Conservation (phyloP, 1,140 invertebrate species). For the Brachionus asplanchnoidis region DNA sequence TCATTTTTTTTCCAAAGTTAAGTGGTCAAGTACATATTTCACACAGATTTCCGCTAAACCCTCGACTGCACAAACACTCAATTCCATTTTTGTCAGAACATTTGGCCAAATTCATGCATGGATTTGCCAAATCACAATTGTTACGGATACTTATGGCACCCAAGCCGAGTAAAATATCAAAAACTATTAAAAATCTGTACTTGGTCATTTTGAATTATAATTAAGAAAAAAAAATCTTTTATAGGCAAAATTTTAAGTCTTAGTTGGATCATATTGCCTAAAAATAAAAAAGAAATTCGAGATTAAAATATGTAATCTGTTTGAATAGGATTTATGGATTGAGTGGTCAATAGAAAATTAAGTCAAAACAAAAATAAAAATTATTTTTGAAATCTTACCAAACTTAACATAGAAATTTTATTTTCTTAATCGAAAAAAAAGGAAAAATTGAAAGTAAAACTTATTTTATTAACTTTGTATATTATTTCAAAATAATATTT, state of each 20-base stretch:
- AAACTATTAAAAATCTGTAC: not conserved
- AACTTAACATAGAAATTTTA: not conserved
- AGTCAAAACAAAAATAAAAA: not conserved
- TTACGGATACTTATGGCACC: not conserved
- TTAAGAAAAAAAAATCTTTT: not conserved
- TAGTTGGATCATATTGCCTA: not conserved
- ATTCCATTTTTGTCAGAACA: not conserved
- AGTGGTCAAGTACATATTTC: not conserved
- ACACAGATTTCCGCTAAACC: constrained; percentile 19
- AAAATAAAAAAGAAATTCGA: not conserved
- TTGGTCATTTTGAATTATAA: not conserved
- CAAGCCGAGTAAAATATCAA: not conserved
- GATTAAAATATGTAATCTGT: not conserved
- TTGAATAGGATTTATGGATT: not conserved
- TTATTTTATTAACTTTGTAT: not conserved
- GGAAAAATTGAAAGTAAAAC: not conserved
- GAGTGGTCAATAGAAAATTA: not conserved
- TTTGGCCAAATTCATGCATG: not conserved
- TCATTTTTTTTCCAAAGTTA: not conserved
- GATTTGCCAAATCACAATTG: not conserved
- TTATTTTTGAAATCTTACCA: not conserved
- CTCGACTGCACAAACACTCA: not conserved
- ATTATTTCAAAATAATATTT: too few species aligned
- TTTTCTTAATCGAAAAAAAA: too few species aligned
- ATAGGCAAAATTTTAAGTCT: not conserved